Base-by-base conservation (phyloP, 2,113 vertebrate genomes). In the Lamprotornis superbus region DNA sequence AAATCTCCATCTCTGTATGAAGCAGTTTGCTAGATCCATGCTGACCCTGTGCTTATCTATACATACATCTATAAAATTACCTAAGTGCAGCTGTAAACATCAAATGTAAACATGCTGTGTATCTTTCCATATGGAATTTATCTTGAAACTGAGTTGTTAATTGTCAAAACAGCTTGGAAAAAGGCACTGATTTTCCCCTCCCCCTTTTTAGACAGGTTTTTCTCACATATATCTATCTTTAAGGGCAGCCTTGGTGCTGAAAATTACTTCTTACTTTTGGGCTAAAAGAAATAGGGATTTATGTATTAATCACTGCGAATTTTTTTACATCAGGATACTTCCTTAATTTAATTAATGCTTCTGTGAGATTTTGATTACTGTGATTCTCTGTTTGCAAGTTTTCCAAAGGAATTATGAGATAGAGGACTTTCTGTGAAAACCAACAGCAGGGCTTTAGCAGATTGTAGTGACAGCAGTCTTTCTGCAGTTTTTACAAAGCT, bases 71-170 rank as follows among this genome's bases (percentile, higher is more conserved):
- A 8, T 69, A 42, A 79, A 86, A 74, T 83, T 40, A 80, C 59
- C 25, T 42, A 86, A 90, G 25, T 73, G 63, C 71, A 73, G 59
- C 68, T 95, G 73, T 90, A 82, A 96, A 84, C 1, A 9, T 39
- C 63, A 67, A 84, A 88, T 91, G 64, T 81, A 94, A 95, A 92
- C 84, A 73, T 50, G 18, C 78, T 93, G 55, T 3, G 2, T 87
- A 46, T 84, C 89, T 90, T 87, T 79, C 0, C 75, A 52, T 93
- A 89, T 82, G 90, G 95, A 92, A 40, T 95, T 97, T 94, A 68
- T 95, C 94, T 93, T 59, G 68, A 68, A 95, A 89, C 78, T 42
- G 73, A 68, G 46, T 76, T 95, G 55, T 94, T 92, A 93, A 35
- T 90, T 79, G 56, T 71, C 27, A 59, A 80, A 86, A 67, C 56